phyloP scores from a whole-genome alignment of 2,888 invertebrate genomes.

The Platerodrilus igneus region DNA sequence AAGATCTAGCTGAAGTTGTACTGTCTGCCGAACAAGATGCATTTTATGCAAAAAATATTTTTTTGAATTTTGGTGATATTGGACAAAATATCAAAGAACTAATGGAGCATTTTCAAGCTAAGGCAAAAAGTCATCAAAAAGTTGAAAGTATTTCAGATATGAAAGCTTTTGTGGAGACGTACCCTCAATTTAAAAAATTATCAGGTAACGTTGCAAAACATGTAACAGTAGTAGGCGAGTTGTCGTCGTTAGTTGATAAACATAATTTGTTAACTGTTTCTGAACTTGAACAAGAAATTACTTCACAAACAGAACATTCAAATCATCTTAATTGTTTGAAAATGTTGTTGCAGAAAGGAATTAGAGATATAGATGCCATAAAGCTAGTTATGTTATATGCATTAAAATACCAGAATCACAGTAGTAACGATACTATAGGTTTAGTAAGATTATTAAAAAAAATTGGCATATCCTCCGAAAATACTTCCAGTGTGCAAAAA shows the following conservation, averaged over 20 bases:
- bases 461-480: conserved; percentile 64
- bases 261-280: conserved; percentile 83
- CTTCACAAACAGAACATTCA: conserved; percentile 81
- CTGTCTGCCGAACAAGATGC: conserved; percentile 94
- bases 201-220: conserved; percentile 96
- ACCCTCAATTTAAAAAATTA: conserved; percentile 97
- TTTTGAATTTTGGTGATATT: conserved; percentile 97
- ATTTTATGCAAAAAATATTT: conserved; percentile 93
- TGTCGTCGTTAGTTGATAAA: conserved; percentile 77
- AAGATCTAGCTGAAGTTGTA: conserved; percentile 90
- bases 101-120: conserved; percentile 96
- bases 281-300: conserved; percentile 89
- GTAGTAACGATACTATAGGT: conserved; percentile 74
- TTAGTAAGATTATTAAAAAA: conserved; percentile 70
- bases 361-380: conserved; percentile 74
- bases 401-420: conserved; percentile 86
- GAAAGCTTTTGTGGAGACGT: conserved; percentile 97
- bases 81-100: conserved; percentile 93
- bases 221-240: conserved; percentile 92
- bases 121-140: conserved; percentile 93
- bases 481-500: conserved; percentile 56
- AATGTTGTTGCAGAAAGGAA: conserved; percentile 68
- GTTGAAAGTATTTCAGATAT: conserved; percentile 98
- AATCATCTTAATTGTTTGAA: conserved; percentile 74
- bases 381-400: conserved; percentile 91